These are phyloP conservation scores for Crocidura indochinensis DNA, from an alignment of 2,797 vertebrate species.

Conservation along the genomic window DNA sequence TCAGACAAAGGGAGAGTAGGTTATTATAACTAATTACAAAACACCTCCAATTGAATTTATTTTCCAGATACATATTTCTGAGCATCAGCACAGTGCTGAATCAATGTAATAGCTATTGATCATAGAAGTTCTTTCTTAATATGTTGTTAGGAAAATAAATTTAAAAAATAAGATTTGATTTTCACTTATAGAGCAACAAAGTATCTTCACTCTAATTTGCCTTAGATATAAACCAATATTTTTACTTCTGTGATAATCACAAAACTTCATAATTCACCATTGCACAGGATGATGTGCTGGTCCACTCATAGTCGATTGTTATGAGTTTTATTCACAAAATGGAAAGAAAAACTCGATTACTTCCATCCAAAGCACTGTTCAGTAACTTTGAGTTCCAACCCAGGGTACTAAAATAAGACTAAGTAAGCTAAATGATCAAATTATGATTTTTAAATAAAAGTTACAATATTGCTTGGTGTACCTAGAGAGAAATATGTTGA, in stretches of 20 bases:
- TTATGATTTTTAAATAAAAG: background rate
- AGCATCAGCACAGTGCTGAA: constrained; percentile 41
- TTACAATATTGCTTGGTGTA: constrained; percentile 34
- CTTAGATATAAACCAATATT: background rate
- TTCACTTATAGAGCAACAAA: background rate
- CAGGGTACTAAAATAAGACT: background rate
- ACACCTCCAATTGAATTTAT: constrained; percentile 41
- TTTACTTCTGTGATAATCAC: background rate
- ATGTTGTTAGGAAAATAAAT: background rate
- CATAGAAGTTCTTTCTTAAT: constrained; percentile 53
- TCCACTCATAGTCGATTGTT: background rate
- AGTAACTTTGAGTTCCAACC: background rate
- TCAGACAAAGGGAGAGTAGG: constrained; percentile 50
- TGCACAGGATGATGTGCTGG: background rate
- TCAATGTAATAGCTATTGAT: constrained; percentile 30
- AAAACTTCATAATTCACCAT: background rate
- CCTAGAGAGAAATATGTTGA: constrained; percentile 33
- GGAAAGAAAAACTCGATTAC: background rate
- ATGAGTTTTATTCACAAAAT: background rate
- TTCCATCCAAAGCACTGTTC: background rate
- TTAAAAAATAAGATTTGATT: constrained; percentile 39
- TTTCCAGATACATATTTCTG: constrained; percentile 24
- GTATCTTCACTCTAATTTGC: background rate
- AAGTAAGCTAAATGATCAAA: constrained; percentile 11
- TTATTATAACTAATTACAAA: constrained; percentile 62